phyloP scores from a whole-genome alignment of 2,888 invertebrate species.

The Stenolophus ochropezus region DNA sequence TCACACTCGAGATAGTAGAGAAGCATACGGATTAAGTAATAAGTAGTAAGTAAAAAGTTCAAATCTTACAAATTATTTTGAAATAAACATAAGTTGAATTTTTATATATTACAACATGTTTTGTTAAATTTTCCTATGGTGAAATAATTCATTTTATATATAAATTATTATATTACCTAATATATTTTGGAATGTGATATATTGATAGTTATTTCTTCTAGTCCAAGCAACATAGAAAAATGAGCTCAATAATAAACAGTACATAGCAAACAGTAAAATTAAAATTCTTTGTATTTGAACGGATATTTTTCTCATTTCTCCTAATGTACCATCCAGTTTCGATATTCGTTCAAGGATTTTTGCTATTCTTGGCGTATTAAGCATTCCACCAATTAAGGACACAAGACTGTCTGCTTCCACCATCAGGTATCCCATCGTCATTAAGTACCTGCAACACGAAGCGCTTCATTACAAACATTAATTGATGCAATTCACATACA shows the following conservation, averaged over 20 bases:
- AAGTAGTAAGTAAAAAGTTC: no score
- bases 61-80: no score
- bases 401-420: conserved; percentile 15
- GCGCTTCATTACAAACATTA: neutral
- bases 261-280: neutral
- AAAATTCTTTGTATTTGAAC: neutral
- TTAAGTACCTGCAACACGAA: neutral
- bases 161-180: neutral
- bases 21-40: no score
- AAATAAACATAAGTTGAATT: no score
- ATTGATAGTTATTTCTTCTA: neutral
- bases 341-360: conserved; percentile 31
- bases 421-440: conserved; percentile 27
- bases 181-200: neutral
- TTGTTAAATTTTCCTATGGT: no score
- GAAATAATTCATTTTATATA: neutral
- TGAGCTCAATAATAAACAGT: neutral
- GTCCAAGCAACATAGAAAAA: conserved; percentile 12
- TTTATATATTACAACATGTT: no score
- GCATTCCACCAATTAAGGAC: neutral
- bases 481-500: no score
- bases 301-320: conserved; percentile 19
- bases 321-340: neutral
- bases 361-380: neutral
- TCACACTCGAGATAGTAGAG: no score